Base-by-base conservation (phyloP, 2,113 vertebrate species). In the Dromas ardeola region DNA sequence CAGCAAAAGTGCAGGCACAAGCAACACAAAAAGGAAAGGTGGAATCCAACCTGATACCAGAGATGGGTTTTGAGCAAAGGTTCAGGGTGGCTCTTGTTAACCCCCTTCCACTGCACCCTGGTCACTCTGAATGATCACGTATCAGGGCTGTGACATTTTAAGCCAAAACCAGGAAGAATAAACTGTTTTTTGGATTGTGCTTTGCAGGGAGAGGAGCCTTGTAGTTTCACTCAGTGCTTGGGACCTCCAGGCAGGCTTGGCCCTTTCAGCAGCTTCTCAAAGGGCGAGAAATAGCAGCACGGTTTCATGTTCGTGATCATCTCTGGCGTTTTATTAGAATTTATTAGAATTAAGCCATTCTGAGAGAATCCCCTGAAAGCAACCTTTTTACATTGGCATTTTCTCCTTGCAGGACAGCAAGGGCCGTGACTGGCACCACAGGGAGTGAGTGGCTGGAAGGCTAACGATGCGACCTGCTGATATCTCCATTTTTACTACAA, bases 401-500 rank as follows among this genome's bases (percentile, higher is more conserved):
- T 94, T 91, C 85, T 87, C 45, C 58, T 62, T 69, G 38, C 58
- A 76, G 83, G 86, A 65, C 34, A 53, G n/a, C 2, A 10, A 73
- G 36, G 49, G 32, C 42, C 55, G 58, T 50, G 86, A 76, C 78
- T 92, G 80, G 82, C 89, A 90, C 80, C 55, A 42, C 13, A 2
- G 95, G 72, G 63, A 96, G 43, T 45, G 62, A 81, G 91, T 43
- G 92, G 32, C 90, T 88, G 74, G 93, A 96, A 95, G 63, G 59
- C 58, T 88, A 67, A 94, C 0, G 9, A 62, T 53, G 63, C 1
- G 1, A 53, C 71, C 70, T 90, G 90, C 94, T 93, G 86, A 81
- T 90, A 79, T 43, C 65, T 93, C 56, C 55, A 65, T 79, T 97
- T 98, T 93, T 92, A 79, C 82, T 86, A 72, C 80, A 81, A 76